A percentile compares a stretch with the other conserved stretches of the same genome.
phyloP scores from a whole-genome alignment of 2,888 invertebrate genomes.

The Thysanoteuthis rhombus region DNA sequence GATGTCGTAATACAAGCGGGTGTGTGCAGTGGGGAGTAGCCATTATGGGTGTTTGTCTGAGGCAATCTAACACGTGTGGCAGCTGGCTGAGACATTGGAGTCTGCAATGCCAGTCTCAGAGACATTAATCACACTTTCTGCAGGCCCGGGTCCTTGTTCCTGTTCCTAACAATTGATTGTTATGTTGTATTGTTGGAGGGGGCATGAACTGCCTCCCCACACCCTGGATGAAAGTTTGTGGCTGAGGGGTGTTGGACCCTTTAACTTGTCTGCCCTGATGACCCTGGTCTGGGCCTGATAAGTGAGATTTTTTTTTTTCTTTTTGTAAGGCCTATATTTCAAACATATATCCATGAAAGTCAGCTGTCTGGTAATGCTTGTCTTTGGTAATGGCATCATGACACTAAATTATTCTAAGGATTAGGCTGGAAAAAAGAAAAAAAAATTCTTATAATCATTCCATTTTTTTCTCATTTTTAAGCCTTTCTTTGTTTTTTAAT shows the following conservation, averaged over 20 bases:
- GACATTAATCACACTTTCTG: background rate
- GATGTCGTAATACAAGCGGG: background rate
- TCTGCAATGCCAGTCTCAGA: background rate
- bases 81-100: background rate
- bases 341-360: background rate
- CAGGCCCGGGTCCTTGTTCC: background rate
- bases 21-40: background rate
- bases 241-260: background rate
- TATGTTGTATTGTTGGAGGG: background rate
- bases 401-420: background rate
- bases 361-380: background rate
- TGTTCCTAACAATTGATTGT: background rate
- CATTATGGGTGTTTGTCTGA: background rate
- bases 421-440: background rate
- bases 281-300: background rate
- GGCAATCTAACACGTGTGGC: background rate
- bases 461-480: background rate
- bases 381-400: background rate
- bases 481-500: background rate
- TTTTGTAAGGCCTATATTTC: background rate
- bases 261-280: background rate
- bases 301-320: background rate
- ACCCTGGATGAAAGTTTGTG: background rate
- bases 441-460: background rate
- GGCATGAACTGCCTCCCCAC: background rate